phyloP scores from a whole-genome alignment of 1,140 invertebrate species.

The Ceratoteleas bidentatus region DNA sequence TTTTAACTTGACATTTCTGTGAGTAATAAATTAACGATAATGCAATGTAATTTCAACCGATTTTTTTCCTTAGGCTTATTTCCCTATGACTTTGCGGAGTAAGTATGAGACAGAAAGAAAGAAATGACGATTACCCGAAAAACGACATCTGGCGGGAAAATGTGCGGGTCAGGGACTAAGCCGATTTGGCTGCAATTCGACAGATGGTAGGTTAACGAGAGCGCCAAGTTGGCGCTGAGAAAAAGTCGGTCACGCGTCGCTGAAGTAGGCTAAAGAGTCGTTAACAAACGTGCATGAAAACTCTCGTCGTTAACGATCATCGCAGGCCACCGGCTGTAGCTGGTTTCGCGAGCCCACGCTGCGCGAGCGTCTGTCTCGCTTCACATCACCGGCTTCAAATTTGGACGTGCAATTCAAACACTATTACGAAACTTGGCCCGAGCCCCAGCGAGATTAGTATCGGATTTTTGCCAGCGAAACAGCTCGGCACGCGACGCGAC shows the following conservation, averaged over 20 bases:
- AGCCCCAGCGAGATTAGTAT: slow-evolving; percentile 52
- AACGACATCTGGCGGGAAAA: slow-evolving; percentile 18
- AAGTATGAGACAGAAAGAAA: neutral
- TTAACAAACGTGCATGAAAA: slow-evolving; percentile 64
- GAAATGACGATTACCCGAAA: slow-evolving; percentile 6
- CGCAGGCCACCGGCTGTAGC: slow-evolving; percentile 38
- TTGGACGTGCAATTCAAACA: slow-evolving; percentile 52
- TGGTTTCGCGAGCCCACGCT: neutral
- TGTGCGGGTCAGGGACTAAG: slow-evolving; percentile 14
- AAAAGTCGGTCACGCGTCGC: slow-evolving; percentile 57
- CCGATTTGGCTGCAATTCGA: slow-evolving; percentile 51
- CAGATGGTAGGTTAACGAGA: slow-evolving; percentile 41
- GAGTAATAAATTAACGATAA: too few species aligned
- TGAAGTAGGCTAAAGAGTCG: slow-evolving; percentile 64
- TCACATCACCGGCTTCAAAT: slow-evolving; percentile 48
- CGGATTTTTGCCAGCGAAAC: slow-evolving; percentile 53
- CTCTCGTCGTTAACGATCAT: slow-evolving; percentile 62
- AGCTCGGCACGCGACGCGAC: slow-evolving; percentile 41
- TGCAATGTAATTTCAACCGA: too few species aligned
- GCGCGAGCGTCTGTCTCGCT: slow-evolving; percentile 23
- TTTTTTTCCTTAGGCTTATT: too few species aligned
- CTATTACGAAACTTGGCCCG: slow-evolving; percentile 40
- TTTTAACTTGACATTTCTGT: too few species aligned
- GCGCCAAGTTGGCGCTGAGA: slow-evolving; percentile 47
- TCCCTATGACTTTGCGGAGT: too few species aligned